Percentiles rank a stretch among this genome's conserved stretches.
Evolutionary conservation across 1,140 invertebrate genomes (phyloP).

Genomic region (Pentalonia nigronervosa): DNA sequence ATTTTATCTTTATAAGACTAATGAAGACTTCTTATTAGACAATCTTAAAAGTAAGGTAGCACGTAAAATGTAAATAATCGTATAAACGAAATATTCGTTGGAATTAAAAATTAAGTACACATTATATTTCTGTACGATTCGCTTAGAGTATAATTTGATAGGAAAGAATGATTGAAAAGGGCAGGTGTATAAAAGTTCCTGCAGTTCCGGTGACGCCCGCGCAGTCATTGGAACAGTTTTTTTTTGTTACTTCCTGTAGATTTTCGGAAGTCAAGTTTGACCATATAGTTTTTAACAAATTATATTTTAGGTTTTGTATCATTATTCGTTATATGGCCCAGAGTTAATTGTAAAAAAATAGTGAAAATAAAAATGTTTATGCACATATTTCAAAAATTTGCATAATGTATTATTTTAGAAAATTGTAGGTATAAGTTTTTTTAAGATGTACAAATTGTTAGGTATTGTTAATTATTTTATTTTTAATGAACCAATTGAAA

Average conservation of each 20-base stretch:
- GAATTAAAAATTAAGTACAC: not conserved
- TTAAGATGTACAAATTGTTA: not conserved
- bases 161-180: not conserved
- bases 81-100: not conserved
- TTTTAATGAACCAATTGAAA: not conserved
- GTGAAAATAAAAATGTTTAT: not conserved
- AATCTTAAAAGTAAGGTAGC: not conserved
- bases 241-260: slow-evolving; percentile 30
- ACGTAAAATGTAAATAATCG: not conserved
- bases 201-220: slow-evolving; percentile 10
- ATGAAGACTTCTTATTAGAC: not conserved
- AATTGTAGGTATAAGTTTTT: not conserved
- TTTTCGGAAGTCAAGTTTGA: slow-evolving; percentile 33
- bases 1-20: not conserved
- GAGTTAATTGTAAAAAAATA: not conserved
- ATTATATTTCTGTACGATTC: not conserved
- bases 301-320: not conserved
- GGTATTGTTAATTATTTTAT: not conserved
- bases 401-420: not conserved
- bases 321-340: not conserved
- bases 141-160: not conserved
- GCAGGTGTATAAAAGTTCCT: slow-evolving; percentile 41
- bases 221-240: slow-evolving; percentile 43
- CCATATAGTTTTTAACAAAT: not conserved
- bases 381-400: not conserved